Evolutionary conservation across 2,888 invertebrate species (phyloP), one percentile per base, ranked within the genome.

Genomic region (Mesorhabditis belari): DNA sequence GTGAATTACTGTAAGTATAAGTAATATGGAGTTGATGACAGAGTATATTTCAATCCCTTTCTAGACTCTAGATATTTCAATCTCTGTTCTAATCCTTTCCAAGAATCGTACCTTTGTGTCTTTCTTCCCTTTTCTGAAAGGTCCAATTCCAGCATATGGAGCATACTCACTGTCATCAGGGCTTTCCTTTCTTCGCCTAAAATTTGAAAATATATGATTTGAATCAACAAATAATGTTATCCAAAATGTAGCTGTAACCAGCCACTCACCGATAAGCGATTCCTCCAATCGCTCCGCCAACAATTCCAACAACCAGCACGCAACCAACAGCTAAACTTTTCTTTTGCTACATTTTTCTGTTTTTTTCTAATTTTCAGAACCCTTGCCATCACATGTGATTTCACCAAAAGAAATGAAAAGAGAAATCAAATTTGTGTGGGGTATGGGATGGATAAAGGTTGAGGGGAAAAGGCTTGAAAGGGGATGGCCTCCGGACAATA

Each of bases 131-230:
- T 65, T 64, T 63, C 66, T 51, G 66, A 68, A 35, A n/a, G 73
- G 73, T 59, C 73, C 73, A 59, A 70, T 70, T 59, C 73, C 73
- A 19, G 73, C 71, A 52, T 74, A 74, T 12, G 73, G 73, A 24
- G 73, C 73, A 59, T 74, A 74, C 55, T 74, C 73, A 49, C 67
- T 68, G 67, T 71, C 73, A 55, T 74, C 73, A 17, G 71, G 71
- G 27, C 65, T 67, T 53, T 70, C 71, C 26, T 59, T 61, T 29
- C 70, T 63, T 24, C 68, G 57, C 53, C 64, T 64, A 53, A 35
- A 62, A 49, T 52, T 60, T n/a, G n/a, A n/a, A n/a, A n/a, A n/a
- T n/a, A n/a, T n/a, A n/a, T n/a, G n/a, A n/a, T n/a, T n/a, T n/a
- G n/a, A n/a, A n/a, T n/a, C n/a, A n/a, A n/a, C n/a, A n/a, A n/a